Evolutionary conservation across 2,797 vertebrate genomes (phyloP), one percentile per base, ranked within the genome.

Genomic region (Lacerta viridis): DNA sequence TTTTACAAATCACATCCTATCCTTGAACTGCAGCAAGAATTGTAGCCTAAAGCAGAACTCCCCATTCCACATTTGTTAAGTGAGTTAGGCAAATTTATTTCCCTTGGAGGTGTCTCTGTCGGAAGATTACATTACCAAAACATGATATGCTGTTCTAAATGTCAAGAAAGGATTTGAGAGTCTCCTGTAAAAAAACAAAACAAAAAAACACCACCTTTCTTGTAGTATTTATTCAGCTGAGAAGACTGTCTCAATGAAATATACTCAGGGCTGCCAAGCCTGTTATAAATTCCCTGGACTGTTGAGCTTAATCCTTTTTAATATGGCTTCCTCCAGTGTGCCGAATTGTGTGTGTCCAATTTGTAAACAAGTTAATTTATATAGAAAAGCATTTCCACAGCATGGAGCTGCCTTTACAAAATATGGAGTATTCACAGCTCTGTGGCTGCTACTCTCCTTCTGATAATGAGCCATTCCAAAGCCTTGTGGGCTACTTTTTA

Each of bases 61-160:
- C 1, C 5, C n/a, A 13, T 0, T 25, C 7, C 41, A 0, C 55
- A 76, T 10, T 17, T n/a, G 13, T 25, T 71, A 72, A 91, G 1
- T 20, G 29, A 39, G 4, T 66, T 50, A 76, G 43, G 43, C 46
- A 36, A 83, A 66, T 83, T 50, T 75, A 87, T 3, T 0, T n/a
- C 75, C 50, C 1, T 9, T 29, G 36, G 72, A 71, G 59, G 25
- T 10, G 23, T 5, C 66, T 66, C 36, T 76, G 2, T 0, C 36
- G 15, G 3, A 41, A n/a, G 41, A 74, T 80, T 64, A 76, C 55
- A 85, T 43, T 43, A 5, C n/a, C 10, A 27, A 59, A 59, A 41
- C 87, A 46, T 72, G 36, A 74, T 85, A 89, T 88, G 27, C 64
- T 88, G 50, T 23, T 41, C 79, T 59, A 64, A 91, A 93, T 27